phyloP scores from a whole-genome alignment of 2,888 invertebrate species.

The Eupithecia dodoneata region DNA sequence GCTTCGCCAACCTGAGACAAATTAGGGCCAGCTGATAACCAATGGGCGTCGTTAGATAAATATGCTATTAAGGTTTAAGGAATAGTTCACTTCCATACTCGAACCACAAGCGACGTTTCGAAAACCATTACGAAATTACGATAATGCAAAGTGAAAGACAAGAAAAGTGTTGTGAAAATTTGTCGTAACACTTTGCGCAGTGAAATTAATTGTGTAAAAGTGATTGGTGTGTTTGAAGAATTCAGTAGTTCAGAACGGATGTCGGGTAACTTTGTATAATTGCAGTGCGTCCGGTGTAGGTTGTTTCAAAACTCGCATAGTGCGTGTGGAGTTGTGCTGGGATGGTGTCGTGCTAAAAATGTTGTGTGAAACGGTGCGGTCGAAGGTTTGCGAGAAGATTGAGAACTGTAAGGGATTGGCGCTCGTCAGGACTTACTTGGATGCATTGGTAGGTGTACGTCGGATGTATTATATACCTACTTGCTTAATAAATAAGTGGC shows the following conservation, averaged over 20 bases:
- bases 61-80: slow-evolving; percentile 69
- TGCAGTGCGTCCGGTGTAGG: slow-evolving; percentile 64
- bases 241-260: slow-evolving; percentile 40
- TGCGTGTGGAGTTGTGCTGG: slow-evolving; percentile 50
- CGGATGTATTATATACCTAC: not conserved
- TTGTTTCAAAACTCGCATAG: slow-evolving; percentile 65
- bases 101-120: slow-evolving; percentile 36
- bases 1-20: slow-evolving; percentile 52
- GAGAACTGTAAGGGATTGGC: slow-evolving; percentile 74
- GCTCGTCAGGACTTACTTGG: slow-evolving; percentile 71
- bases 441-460: slow-evolving; percentile 61
- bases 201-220: slow-evolving; percentile 36
- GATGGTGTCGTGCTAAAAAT: slow-evolving; percentile 47
- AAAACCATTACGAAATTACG: slow-evolving; percentile 33
- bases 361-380: slow-evolving; percentile 75
- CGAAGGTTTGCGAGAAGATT: slow-evolving; percentile 76
- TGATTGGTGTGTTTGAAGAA: slow-evolving; percentile 39
- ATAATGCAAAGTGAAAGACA: slow-evolving; percentile 30
- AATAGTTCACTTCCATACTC: slow-evolving; percentile 44
- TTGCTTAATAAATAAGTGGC: not conserved
- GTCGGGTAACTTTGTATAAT: slow-evolving; percentile 51
- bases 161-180: slow-evolving; percentile 39
- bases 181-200: slow-evolving; percentile 28
- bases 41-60: slow-evolving; percentile 70
- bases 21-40: slow-evolving; percentile 72